Evolutionary conservation across 2,888 invertebrate genomes (phyloP), one percentile per base, ranked within the genome.

Genomic region (Torymus auratus): DNA sequence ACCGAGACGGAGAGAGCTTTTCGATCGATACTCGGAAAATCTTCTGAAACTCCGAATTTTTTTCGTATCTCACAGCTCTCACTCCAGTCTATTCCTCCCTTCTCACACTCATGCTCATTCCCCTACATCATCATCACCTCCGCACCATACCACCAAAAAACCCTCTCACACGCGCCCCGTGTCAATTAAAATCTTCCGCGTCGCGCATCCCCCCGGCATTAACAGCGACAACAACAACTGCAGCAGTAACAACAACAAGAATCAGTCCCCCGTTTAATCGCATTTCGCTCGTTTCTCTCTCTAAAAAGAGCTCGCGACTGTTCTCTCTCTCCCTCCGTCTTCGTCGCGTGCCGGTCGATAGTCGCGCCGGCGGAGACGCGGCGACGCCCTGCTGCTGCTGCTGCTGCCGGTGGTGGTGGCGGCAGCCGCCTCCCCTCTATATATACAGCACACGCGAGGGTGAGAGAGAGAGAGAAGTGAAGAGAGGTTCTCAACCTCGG

Each of bases 311-410:
- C 20, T 20, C 23, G 28, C 20, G 65, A 52, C 17, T 53, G 12
- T 20, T 41, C 64, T 73, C 69, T 85, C 41, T 41, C 41, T 41
- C 64, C 65, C 69, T 85, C 84, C 86, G 50, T 53, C 64, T 41
- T 64, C 52, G 61, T 20, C 56, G 64, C 14, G 65, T n/a, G n/a
- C 20, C 89, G 91, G 90, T 91, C 91, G 91, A 91, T 91, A 91
- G 86, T 89, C 88, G 89, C 88, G 89, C 88, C 85, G 85, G 86
- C 85, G 80, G 86, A 90, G 90, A 91, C 90, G 89, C 88, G 91
- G 90, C 89, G 90, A 91, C 90, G 91, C 90, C 91, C 90, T 90
- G 86, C 86, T 86, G 86, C 85, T 84, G 86, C 87, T 86, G 85
- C 53, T 86, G 85, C 87, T 83, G 86, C 84, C 77, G 80, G 88